A percentile compares a stretch with the other conserved stretches of the same genome.
Conservation (phyloP, 2,888 invertebrate species). For the Andrena hattorfiana region DNA sequence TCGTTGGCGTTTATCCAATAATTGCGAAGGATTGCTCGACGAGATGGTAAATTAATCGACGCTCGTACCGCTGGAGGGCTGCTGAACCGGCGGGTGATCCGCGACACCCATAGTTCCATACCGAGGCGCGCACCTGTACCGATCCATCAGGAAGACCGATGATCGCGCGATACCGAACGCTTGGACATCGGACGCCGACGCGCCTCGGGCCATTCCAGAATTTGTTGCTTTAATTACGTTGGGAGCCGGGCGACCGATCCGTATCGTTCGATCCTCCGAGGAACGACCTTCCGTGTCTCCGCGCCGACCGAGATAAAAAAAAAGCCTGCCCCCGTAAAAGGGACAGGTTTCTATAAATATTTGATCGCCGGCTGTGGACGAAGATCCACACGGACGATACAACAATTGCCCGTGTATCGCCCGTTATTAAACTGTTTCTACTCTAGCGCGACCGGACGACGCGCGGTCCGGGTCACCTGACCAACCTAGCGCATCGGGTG, state of each 20-base stretch:
- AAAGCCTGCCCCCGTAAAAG: slow-evolving; percentile 27
- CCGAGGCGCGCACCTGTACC: slow-evolving; percentile 79
- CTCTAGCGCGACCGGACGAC: slow-evolving; percentile 5
- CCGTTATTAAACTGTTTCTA: slow-evolving; percentile 38
- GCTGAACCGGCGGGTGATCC: slow-evolving; percentile 54
- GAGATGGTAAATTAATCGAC: slow-evolving; percentile 51
- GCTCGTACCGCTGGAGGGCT: slow-evolving; percentile 22
- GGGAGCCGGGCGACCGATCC: slow-evolving; percentile 61
- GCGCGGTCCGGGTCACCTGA: slow-evolving; percentile 30
- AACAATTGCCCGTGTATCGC: slow-evolving; percentile 35
- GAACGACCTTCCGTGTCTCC: slow-evolving; percentile 47
- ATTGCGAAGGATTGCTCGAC: slow-evolving; percentile 49
- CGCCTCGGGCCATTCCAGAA: slow-evolving; percentile 63
- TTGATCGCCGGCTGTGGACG: slow-evolving; percentile 44
- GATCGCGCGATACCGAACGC: slow-evolving; percentile 73
- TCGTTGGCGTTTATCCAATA: slow-evolving; percentile 61
- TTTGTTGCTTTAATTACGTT: slow-evolving; percentile 77
- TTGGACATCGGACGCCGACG: slow-evolving; percentile 71
- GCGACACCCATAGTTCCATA: slow-evolving; percentile 69
- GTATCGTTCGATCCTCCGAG: slow-evolving; percentile 60
- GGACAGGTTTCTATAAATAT: slow-evolving; percentile 53
- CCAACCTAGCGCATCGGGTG: slow-evolving; percentile 4
- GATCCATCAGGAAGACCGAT: slow-evolving; percentile 80
- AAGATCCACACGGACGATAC: slow-evolving; percentile 33
- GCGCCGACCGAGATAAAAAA: slow-evolving; percentile 30